A percentile compares a stretch with the other conserved stretches of the same genome.
Conservation (phyloP, 2,113 vertebrate genomes). For the Sphaerodactylus townsendi region DNA sequence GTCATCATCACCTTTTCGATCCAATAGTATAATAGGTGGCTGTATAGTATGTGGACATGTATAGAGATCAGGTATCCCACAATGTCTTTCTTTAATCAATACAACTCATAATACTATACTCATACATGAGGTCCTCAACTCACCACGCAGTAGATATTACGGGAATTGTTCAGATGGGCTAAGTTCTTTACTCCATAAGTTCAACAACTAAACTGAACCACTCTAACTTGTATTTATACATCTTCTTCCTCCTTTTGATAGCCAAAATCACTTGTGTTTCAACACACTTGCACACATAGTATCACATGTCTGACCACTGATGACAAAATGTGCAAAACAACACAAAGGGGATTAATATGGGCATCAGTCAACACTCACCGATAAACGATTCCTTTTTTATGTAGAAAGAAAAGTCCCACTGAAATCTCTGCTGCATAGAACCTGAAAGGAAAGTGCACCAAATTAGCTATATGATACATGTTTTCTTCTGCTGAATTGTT, state of each 20-base stretch:
- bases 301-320: not conserved
- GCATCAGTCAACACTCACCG: constrained; percentile 76
- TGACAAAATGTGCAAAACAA: not conserved
- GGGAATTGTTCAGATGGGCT: not conserved
- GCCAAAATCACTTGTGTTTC: not conserved
- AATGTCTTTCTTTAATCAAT: not conserved
- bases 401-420: constrained; percentile 81
- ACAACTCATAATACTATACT: not conserved
- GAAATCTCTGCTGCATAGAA: constrained; percentile 86
- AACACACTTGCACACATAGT: not conserved
- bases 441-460: constrained; percentile 58
- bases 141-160: not conserved
- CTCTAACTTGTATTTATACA: not conserved
- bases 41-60: not conserved
- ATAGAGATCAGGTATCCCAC: not conserved
- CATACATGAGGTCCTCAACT: not conserved
- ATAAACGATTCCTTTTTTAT: constrained; percentile 89
- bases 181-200: not conserved
- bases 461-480: not conserved
- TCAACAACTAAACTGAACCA: too few relatives aligned
- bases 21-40: not conserved
- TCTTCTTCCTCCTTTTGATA: not conserved
- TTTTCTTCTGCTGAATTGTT: not conserved
- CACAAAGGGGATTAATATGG: not conserved
- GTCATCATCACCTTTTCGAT: not conserved